Base-by-base conservation (phyloP, 1,140 invertebrate species). In the Zophobas atratus region DNA sequence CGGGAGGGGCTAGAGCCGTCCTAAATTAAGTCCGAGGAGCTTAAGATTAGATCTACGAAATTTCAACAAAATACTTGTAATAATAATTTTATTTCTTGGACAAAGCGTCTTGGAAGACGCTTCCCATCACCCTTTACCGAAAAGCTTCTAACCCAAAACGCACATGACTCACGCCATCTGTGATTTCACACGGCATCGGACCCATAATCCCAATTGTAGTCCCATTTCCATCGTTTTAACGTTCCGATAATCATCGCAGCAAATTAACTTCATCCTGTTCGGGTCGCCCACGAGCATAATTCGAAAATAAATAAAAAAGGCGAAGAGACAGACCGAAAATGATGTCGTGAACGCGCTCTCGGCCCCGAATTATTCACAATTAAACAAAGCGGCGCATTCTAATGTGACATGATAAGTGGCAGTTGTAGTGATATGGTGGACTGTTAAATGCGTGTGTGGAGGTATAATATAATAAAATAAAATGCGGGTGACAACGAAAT, bases 401-500 rank as follows among this genome's bases (percentile, higher is more conserved):
- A 67, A 67, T 67, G 60, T 67, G 60, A 67, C 60, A 67, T 67
- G 60, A 67, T 67, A 67, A 67, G 60, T 67, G 60, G 60, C 39
- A 32, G 60, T 67, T 43, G 60, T 67, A 43, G 60, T 67, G 43
- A 67, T 67, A 67, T 67, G 60, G 6, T 36, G 5, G 57, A 63
- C 55, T 56, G 34, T 35, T 56, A 56, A 46, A 46, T 51, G 49
- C 39, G 8, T 32, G 60, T 67, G 60, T 43, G 60, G 41, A 67
- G 60, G 60, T 43, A 67, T 67, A 67, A 20, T 36, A 67, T 60
- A 67, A 67, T 67, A 67, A 67, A 67, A 67, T 67, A 67, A 46
- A 67, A 67, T 67, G 60, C 60, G 60, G 60, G 60, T 67, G 60
- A 67, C 60, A 60, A 67, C 60, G 60, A 67, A 67, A 67, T 67